Conservation (phyloP, 2,888 invertebrate genomes). For the Noctua janthe region DNA sequence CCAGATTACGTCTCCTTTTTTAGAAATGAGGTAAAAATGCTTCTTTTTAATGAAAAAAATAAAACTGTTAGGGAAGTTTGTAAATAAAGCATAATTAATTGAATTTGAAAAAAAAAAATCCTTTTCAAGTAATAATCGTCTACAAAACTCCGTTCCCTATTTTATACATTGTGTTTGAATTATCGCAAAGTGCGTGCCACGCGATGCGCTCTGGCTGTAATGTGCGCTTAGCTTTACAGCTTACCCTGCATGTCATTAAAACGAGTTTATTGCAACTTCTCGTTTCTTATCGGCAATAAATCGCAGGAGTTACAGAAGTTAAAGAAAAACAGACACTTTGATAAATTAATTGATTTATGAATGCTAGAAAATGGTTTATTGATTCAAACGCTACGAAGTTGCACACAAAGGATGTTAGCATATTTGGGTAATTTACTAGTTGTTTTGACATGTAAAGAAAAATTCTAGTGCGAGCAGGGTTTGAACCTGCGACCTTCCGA, state of each 20-base stretch:
- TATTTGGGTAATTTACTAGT: too few species aligned
- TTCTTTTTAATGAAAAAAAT: neutral
- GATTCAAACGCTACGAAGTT: constrained; percentile 19
- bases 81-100: neutral
- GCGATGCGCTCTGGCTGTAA: neutral
- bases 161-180: neutral
- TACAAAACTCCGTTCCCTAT: neutral
- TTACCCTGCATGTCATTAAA: constrained; percentile 9
- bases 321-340: constrained; percentile 16
- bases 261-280: constrained; percentile 49
- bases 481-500: too few species aligned
- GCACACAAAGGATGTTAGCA: constrained; percentile 7
- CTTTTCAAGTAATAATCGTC: neutral
- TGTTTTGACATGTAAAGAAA: too few species aligned
- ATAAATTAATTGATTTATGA: constrained; percentile 28
- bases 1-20: neutral
- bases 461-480: too few species aligned
- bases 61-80: neutral
- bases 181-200: neutral
- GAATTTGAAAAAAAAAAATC: neutral
- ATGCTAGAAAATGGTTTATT: neutral
- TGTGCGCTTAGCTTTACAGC: constrained; percentile 4
- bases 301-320: constrained; percentile 29
- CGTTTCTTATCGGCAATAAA: constrained; percentile 43
- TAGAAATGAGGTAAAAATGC: neutral